phyloP scores from a whole-genome alignment of 2,888 invertebrate genomes.

The Coecobrya sp. region DNA sequence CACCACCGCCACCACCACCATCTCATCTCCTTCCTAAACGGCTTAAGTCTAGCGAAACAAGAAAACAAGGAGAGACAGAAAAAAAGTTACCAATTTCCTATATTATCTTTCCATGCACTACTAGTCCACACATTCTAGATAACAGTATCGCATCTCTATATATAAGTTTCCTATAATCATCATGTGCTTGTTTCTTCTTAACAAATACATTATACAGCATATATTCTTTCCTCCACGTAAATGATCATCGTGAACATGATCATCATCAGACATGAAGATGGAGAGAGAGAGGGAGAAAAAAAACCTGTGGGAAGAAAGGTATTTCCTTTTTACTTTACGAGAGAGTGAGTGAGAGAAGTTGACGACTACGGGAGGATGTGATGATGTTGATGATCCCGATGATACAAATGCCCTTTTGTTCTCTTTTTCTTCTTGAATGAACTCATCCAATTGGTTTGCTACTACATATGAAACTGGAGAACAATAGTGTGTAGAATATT shows the following conservation, averaged over 20 bases:
- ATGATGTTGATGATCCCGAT: neutral
- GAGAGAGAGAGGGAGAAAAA: neutral
- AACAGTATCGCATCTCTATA: neutral
- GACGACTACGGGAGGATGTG: neutral
- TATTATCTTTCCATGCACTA: constrained; percentile 21
- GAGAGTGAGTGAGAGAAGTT: constrained; percentile 33
- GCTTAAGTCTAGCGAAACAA: constrained; percentile 72
- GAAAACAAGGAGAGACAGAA: constrained; percentile 2
- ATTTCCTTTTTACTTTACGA: neutral
- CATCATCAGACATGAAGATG: neutral
- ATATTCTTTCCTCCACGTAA: constrained; percentile 10
- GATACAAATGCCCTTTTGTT: constrained; percentile 64
- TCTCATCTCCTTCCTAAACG: constrained; percentile 78
- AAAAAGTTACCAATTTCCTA: constrained; percentile 62
- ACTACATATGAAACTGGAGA: neutral
- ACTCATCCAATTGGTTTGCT: constrained; percentile 65
- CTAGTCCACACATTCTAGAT: neutral
- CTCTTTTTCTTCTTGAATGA: constrained; percentile 67
- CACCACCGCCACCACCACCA: constrained; percentile 54
- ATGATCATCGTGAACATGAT: constrained; percentile 14
- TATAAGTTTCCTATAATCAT: neutral
- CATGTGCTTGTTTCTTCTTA: too few relatives aligned
- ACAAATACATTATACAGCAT: neutral
- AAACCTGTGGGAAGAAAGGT: constrained; percentile 59
- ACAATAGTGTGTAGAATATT: constrained; percentile 36